Evolutionary conservation across 1,140 invertebrate genomes (phyloP).

Genomic region (Fopius arisanus): DNA sequence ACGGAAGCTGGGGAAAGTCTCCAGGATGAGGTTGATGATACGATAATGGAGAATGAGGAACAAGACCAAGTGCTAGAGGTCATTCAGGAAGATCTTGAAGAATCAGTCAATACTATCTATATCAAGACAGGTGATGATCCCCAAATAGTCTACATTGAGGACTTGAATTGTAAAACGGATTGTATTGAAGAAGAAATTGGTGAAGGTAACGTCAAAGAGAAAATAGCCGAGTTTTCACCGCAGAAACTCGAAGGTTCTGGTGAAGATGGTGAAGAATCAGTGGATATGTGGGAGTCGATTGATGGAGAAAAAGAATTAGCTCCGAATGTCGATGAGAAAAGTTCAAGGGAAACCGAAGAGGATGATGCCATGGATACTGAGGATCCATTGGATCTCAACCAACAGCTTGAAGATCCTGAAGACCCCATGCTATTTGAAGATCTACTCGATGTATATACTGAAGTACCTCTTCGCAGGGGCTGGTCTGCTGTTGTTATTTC

Average conservation of each 20-base stretch:
- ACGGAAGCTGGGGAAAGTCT: not conserved
- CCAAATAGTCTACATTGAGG: constrained; percentile 29
- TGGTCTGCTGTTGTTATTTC: constrained; percentile 55
- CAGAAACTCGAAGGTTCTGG: not conserved
- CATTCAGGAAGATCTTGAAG: constrained; percentile 12
- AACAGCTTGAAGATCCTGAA: constrained; percentile 17
- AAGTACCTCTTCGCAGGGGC: constrained; percentile 51
- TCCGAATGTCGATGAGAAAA: not conserved
- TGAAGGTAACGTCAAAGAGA: not conserved
- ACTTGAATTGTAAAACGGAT: constrained; percentile 21
- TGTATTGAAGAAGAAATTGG: constrained; percentile 25
- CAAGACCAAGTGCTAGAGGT: not conserved
- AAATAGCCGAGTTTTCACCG: not conserved
- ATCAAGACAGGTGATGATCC: not conserved
- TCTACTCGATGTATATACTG: constrained; percentile 54
- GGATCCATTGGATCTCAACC: constrained; percentile 13
- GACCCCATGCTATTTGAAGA: constrained; percentile 56
- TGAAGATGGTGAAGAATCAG: not conserved
- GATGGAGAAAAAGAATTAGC: not conserved
- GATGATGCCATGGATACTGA: not conserved
- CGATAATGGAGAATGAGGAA: not conserved
- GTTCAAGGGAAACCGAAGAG: not conserved
- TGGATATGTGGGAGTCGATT: constrained; percentile 9
- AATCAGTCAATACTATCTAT: constrained; percentile 22
- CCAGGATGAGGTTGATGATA: not conserved